phyloP scores from a whole-genome alignment of 2,797 vertebrate species.

The Tapera naevia region DNA sequence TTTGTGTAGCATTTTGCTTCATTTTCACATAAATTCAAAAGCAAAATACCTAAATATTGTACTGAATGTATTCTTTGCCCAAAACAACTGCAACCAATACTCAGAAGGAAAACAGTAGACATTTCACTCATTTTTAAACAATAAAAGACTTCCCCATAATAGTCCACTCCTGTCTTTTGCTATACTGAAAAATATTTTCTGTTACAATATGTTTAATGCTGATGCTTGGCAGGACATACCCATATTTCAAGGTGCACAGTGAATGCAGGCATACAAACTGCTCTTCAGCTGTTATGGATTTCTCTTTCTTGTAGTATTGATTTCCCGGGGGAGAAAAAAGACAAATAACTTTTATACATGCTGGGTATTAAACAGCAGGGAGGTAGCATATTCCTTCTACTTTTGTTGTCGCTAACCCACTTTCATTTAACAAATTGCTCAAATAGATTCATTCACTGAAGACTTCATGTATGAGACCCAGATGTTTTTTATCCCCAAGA shows the following conservation, averaged over 20 bases:
- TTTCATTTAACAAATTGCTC: conserved; percentile 13
- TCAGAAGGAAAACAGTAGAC: background rate
- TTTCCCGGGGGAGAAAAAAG: background rate
- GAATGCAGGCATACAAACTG: background rate
- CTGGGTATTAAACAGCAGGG: background rate
- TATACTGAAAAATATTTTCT: background rate
- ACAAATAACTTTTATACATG: background rate
- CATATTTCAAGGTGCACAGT: background rate
- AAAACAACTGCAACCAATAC: background rate
- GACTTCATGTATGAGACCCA: background rate
- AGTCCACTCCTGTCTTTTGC: background rate
- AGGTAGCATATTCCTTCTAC: background rate
- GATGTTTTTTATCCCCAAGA: background rate
- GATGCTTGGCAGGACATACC: background rate
- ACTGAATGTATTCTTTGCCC: background rate
- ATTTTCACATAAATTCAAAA: background rate
- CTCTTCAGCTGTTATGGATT: conserved; percentile 3
- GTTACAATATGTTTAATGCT: background rate
- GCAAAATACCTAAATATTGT: background rate
- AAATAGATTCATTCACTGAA: background rate
- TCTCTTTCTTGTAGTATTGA: background rate
- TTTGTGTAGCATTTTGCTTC: background rate
- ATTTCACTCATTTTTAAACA: background rate
- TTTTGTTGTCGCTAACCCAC: background rate
- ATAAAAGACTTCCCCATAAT: background rate